phyloP scores from a whole-genome alignment of 2,113 vertebrate species.

The Passer montanus region DNA sequence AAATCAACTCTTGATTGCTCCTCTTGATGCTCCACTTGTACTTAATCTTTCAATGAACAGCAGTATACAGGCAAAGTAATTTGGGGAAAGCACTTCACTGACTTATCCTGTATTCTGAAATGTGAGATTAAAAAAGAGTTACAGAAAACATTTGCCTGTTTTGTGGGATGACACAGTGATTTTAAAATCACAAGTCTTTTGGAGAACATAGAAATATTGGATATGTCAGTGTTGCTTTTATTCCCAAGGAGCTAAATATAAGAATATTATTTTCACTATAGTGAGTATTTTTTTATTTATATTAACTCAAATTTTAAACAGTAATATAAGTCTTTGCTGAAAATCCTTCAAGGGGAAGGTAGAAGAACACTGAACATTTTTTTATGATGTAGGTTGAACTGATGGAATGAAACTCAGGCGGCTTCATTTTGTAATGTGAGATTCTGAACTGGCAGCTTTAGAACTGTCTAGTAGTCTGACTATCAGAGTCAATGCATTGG shows the following conservation, averaged over 20 bases:
- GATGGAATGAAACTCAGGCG: not conserved
- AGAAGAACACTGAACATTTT: not conserved
- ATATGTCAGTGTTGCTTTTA: not conserved
- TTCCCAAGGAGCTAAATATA: not conserved
- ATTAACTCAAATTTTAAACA: not conserved
- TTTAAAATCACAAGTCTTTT: conserved; percentile 2
- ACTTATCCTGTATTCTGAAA: not conserved
- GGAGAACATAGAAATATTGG: not conserved
- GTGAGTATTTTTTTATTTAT: not conserved
- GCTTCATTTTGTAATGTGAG: not conserved
- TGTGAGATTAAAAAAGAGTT: not conserved
- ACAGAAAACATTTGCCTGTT: not conserved
- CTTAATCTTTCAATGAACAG: conserved; percentile 19
- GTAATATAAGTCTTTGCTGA: not conserved
- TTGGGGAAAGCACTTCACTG: not conserved
- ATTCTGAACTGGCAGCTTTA: not conserved
- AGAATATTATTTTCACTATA: not conserved
- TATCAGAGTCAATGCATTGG: not conserved
- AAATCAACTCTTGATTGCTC: conserved; percentile 50
- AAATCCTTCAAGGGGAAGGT: not conserved
- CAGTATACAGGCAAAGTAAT: conserved; percentile 4
- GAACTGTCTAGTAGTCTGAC: not conserved
- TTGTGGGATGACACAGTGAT: conserved; percentile 12
- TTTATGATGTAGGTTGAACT: not conserved
- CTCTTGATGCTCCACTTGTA: conserved; percentile 18